These are phyloP conservation scores for Parasteatoda lunata DNA, from an alignment of 2,888 invertebrate species.

Conservation along the genomic window DNA sequence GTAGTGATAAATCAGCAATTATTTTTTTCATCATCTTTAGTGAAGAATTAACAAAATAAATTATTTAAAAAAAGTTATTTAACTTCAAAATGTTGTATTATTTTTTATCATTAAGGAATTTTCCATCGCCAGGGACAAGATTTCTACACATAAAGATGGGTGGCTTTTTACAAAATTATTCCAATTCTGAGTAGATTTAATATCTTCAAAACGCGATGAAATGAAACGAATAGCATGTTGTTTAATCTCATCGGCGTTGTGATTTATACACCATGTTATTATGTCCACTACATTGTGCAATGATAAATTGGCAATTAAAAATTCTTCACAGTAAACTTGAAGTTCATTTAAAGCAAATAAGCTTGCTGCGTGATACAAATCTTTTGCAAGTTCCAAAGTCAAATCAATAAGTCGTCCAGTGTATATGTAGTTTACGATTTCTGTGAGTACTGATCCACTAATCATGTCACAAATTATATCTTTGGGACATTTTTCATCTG, in stretches of 20 bases:
- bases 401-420: neutral
- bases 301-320: neutral
- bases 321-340: neutral
- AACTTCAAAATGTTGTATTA: too few species aligned
- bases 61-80: too few species aligned
- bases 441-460: neutral
- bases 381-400: neutral
- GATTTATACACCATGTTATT: neutral
- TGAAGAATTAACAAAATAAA: too few species aligned
- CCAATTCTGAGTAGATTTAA: conserved; percentile 4
- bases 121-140: neutral
- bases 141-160: conserved; percentile 5
- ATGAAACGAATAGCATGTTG: neutral
- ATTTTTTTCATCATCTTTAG: too few species aligned
- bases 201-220: neutral
- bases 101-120: too few species aligned
- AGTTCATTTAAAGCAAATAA: neutral
- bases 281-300: neutral
- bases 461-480: neutral
- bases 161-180: conserved; percentile 4
- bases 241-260: neutral
- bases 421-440: conserved; percentile 10
- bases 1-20: too few species aligned
- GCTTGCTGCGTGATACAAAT: neutral
- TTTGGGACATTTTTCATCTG: neutral